Conservation (phyloP, 1,140 invertebrate genomes). For the Drosophila pseudoobscura region DNA sequence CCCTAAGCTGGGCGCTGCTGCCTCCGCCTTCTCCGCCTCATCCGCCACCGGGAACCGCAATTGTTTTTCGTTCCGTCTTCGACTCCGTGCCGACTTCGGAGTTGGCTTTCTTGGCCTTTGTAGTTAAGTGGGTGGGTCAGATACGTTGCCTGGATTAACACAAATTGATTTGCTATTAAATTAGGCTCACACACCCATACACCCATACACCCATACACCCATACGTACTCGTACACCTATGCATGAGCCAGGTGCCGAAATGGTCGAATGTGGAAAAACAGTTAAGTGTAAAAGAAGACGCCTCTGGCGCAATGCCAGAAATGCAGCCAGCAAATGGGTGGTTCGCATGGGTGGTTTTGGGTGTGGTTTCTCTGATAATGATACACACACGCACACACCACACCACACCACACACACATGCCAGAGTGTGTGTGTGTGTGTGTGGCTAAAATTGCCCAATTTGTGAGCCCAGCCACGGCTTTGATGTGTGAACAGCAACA, state of each 20-base stretch:
- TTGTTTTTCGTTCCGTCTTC: too few species aligned
- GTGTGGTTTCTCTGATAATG: constrained; percentile 79
- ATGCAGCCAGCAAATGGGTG: constrained; percentile 35
- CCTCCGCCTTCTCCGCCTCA: not conserved
- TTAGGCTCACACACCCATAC: constrained; percentile 46
- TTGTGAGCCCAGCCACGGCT: constrained; percentile 64
- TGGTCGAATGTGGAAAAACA: constrained; percentile 56
- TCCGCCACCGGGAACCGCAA: not conserved
- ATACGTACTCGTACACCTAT: constrained; percentile 17
- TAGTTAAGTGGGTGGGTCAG: constrained; percentile 61
- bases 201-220: constrained; percentile 12
- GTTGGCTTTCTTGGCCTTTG: constrained; percentile 27
- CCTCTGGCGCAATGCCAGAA: constrained; percentile 59
- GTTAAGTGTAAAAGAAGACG: constrained; percentile 82
- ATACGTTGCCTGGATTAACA: constrained; percentile 69
- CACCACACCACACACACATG: not conserved
- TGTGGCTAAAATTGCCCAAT: constrained; percentile 70
- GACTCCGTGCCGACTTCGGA: not conserved
- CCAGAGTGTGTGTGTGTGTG: constrained; percentile 10
- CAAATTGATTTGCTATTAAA: constrained; percentile 82
- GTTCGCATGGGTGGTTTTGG: constrained; percentile 37
- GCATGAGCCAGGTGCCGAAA: constrained; percentile 40
- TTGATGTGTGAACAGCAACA: constrained; percentile 74
- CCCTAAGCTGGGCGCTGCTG: too few species aligned
- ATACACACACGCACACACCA: constrained; percentile 52